These are phyloP conservation scores for Enchytraeus crypticus DNA, from an alignment of 2,888 invertebrate species.

Conservation along the genomic window DNA sequence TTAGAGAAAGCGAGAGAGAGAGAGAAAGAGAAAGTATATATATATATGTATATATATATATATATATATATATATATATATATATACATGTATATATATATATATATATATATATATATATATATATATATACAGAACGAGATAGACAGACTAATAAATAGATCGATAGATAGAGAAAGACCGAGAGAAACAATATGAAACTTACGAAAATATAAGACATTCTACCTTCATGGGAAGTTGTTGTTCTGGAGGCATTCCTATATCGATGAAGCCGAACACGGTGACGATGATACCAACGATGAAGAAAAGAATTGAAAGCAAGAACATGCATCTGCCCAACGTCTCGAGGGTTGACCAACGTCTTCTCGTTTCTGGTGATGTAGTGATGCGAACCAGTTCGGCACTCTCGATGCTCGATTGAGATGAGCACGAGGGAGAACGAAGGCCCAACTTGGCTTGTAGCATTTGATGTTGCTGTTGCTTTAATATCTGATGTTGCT, in stretches of 20 bases:
- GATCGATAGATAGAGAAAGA: too few species aligned
- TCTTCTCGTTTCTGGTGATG: constrained; percentile 17
- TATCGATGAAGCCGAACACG: constrained; percentile 27
- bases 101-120: too few species aligned
- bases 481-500: background rate
- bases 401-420: constrained; percentile 12
- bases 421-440: constrained; percentile 11
- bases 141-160: too few species aligned
- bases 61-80: too few species aligned
- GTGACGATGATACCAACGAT: constrained; percentile 27
- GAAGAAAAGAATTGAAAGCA: constrained; percentile 25
- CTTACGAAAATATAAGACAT: too few species aligned
- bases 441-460: constrained; percentile 6
- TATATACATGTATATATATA: too few species aligned
- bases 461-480: constrained; percentile 6
- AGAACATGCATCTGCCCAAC: constrained; percentile 23
- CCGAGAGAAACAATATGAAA: too few species aligned
- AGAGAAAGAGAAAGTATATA: too few species aligned
- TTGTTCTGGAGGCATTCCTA: constrained; percentile 20
- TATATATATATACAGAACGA: too few species aligned
- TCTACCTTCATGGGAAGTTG: constrained; percentile 21
- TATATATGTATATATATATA: too few species aligned
- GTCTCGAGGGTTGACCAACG: constrained; percentile 28
- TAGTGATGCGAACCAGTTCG: constrained; percentile 15
- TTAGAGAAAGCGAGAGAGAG: too few species aligned